Evolutionary conservation across 2,113 vertebrate species (phyloP), one percentile per base, ranked within the genome.

Genomic region (Coracopsis vasa): DNA sequence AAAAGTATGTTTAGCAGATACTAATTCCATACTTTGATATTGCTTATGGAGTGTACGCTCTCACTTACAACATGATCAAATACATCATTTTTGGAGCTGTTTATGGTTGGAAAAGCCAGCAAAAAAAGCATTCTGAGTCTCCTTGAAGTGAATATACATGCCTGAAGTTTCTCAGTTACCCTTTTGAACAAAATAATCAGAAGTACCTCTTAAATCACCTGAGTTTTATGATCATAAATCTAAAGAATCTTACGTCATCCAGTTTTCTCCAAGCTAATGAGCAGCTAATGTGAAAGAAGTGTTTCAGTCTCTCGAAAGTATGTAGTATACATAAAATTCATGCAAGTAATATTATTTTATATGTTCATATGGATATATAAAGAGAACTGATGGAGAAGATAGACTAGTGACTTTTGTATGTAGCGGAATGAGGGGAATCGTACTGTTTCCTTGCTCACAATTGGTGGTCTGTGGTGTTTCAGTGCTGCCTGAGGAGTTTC

Each of bases 11-110:
- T 10, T 64, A 51, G 56, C 24, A 64, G 42, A 39, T 11, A 20
- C 20, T 35, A n/a, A 41, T 9, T 67, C 2, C 9, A 2, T 58
- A 7, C 12, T 84, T 47, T 64, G 9, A 7, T 64, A 29, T 45
- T 1, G 2, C 9, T 10, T 25, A 0, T 44, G 56, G 28, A 56
- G 18, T 41, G 7, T 67, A 42, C 81, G 48, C 13, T 80, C n/a
- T 48, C 7, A 23, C 10, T 60, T 37, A 56, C 9, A 37, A 6
- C 18, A 37, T 24, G 18, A 51, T 53, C 10, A 64, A 16, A 70
- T 60, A 25, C 5, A 12, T 20, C 44, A 39, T 42, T 71, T 42
- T 71, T 84, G 23, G 23, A 74, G 15, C 16, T 25, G 11, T 28
- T 82, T 44, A 47, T 72, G 5, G 2, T 80, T 62, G 61, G 31